Base-by-base conservation (phyloP, 2,113 vertebrate species). In the Acanthochromis polyacanthus region DNA sequence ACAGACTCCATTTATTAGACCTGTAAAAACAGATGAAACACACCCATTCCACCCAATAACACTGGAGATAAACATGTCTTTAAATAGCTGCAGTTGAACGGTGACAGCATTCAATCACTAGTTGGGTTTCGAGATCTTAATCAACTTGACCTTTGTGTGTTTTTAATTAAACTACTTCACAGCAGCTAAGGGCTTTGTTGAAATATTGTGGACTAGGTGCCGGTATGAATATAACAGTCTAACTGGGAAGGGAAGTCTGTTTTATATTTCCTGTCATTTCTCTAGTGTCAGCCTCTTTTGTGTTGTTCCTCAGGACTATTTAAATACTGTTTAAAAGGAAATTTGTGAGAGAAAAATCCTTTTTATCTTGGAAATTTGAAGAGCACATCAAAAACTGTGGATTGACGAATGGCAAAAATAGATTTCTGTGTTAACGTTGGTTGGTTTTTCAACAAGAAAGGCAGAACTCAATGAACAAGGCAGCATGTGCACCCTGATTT, bases 11-110 rank as follows among this genome's bases (percentile, higher is more conserved):
- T 15, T 65, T 36, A 23, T 59, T 73, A 20, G 46, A 70, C 53
- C 19, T 72, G 23, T 51, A 45, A 62, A 80, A 55, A 50, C 4
- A 20, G n/a, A 75, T 67, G 43, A 71, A 80, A 67, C 62, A 64
- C 70, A 20, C 50, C 32, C 10, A 5, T 71, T 67, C 17, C 12
- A 20, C 9, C 11, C 56, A 70, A 14, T 25, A 55, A 16, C 9
- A 69, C 38, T 30, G 48, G 28, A 67, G 52, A 63, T 61, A 62
- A 67, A 56, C 48, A 9, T 8, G 4, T 16, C 17, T 57, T 28
- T 60, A 40, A 68, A 83, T 25, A 0, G 63, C 40, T 45, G 23
- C 19, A 63, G 11, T 59, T 48, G 16, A 48, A 19, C 45, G 55
- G 59, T 32, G 63, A 36, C 0, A 62, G 48, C 14, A 23, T 74